Evolutionary conservation across 2,797 vertebrate species (phyloP), one percentile per base, ranked within the genome.

Genomic region (Sphenopsis melanotis): DNA sequence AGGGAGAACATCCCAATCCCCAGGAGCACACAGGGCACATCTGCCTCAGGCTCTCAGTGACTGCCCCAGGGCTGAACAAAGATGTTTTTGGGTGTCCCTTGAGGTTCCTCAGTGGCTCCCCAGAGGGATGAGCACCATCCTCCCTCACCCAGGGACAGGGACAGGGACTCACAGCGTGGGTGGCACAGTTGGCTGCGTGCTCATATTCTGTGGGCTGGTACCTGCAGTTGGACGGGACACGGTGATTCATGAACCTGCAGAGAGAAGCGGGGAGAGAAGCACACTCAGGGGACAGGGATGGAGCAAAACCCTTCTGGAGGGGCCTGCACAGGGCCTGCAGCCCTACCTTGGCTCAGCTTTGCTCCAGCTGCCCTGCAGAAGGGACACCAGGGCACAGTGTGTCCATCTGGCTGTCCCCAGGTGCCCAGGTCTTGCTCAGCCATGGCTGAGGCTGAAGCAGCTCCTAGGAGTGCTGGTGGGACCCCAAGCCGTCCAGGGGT

Each of bases 201-300:
- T 99, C 99, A 0, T 99, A 99, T 52, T 99, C 99, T 0, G 99
- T 99, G 11, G 99, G 99, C 95, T 99, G 99, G 98, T 99, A 99
- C 95, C 99, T 97, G 98, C 98, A 96, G 97, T 98, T 98, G 95
- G 98, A 95, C 0, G 99, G 99, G 27, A 98, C 99, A 29, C 99
- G 98, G 95, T 98, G 98, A 95, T 99, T 99, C 99, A 99, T 99
- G 97, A 99, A 99, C 98, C 99, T 99, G 89, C 55, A 87, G 65
- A 0, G 3, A 96, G 70, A 97, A 59, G 29, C 3, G 12, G 16
- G 13, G 37, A 81, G 18, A 94, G 41, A 84, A 81, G 53, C 36
- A n/a, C 0, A 0, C 21, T 93, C 44, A 80, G 80, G 22, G 17
- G 20, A 26, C 0, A 1, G 10, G 32, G 11, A 10, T 2, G 18